phyloP scores from a whole-genome alignment of 1,140 invertebrate genomes.

The Lordiphosa clarofinis region DNA sequence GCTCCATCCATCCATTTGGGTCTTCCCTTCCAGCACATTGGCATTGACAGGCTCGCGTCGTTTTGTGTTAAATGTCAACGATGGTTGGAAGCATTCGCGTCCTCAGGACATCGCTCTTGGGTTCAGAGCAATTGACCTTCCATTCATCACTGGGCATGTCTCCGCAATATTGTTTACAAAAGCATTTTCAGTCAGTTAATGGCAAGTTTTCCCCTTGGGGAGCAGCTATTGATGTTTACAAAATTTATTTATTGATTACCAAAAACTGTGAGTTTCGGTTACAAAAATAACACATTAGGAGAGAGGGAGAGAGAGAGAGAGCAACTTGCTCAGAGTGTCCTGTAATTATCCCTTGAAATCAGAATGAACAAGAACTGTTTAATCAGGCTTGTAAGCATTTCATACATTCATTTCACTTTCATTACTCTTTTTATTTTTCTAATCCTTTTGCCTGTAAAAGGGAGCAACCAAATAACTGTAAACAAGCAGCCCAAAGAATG shows the following conservation, averaged over 20 bases:
- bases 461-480: conserved; percentile 67
- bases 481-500: conserved; percentile 63
- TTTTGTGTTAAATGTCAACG: conserved; percentile 68
- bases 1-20: conserved; percentile 4
- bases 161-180: conserved; percentile 55
- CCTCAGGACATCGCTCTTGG: conserved; percentile 27
- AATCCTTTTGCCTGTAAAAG: conserved; percentile 3
- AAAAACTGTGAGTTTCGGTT: conserved; percentile 46
- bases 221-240: conserved; percentile 65
- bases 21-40: conserved; percentile 50
- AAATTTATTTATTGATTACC: conserved; percentile 71
- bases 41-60: conserved; percentile 69
- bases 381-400: conserved; percentile 21
- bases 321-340: not conserved
- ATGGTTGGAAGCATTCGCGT: conserved; percentile 16
- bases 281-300: conserved; percentile 51
- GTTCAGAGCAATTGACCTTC: conserved; percentile 75
- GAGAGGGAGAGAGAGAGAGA: not conserved
- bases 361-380: conserved; percentile 40
- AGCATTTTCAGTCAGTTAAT: conserved; percentile 32
- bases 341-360: conserved; percentile 70
- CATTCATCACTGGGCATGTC: conserved; percentile 55
- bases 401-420: conserved; percentile 36
- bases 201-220: conserved; percentile 20
- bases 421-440: conserved; percentile 3